Evolutionary conservation across 1,140 invertebrate species (phyloP), one percentile per base, ranked within the genome.

Genomic region (Conopomorpha cramerella): DNA sequence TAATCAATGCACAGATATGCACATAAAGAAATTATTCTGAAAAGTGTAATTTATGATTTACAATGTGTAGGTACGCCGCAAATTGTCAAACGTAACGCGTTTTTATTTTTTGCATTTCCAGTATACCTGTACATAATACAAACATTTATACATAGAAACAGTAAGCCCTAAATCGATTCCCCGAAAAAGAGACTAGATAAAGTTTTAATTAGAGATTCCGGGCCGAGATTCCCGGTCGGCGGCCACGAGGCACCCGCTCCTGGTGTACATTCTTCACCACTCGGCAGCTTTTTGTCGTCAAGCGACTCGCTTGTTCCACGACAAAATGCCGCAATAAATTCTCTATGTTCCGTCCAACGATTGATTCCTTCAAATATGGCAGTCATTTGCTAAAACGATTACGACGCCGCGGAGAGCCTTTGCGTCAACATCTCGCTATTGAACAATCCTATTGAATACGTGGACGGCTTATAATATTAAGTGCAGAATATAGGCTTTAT

Each of bases 131-230:
- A n/a, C n/a, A n/a, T n/a, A n/a, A n/a, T n/a, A n/a, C n/a, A n/a
- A n/a, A n/a, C n/a, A n/a, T n/a, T n/a, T n/a, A n/a, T n/a, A n/a
- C n/a, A n/a, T n/a, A n/a, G 52, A 55, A 52, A 42, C 42, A 14
- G 41, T 36, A n/a, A n/a, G n/a, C n/a, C n/a, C n/a, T n/a, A n/a
- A n/a, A n/a, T n/a, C n/a, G n/a, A n/a, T n/a, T n/a, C n/a, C n/a
- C n/a, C n/a, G n/a, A n/a, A n/a, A 49, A 35, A 36, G 54, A 35
- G 55, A 50, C 58, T 68, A 68, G 64, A 67, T 63, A 65, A 72
- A 72, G 49, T 68, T 72, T 72, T 72, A 72, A 72, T 72, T 72
- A 62, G 58, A 56, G 53, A 68, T 72, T 68, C 67, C 67, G 49
- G 55, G 57, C 60, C 53, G 60, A 45, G 59, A 65, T 66, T 59